Evolutionary conservation across 1,140 invertebrate genomes (phyloP), one percentile per base, ranked within the genome.

Genomic region (Drosophila murphyi): DNA sequence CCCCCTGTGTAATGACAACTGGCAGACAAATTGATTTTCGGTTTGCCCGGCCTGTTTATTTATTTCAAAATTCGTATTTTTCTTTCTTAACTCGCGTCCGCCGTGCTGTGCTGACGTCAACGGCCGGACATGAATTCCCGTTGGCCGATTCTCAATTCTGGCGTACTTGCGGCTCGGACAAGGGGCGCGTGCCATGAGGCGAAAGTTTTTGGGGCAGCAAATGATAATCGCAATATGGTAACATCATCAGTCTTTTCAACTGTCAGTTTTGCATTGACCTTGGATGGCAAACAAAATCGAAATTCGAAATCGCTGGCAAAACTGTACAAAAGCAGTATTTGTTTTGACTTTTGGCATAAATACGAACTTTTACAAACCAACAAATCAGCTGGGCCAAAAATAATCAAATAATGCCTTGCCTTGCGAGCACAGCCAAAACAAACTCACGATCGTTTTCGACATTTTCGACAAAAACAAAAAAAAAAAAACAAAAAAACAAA

Each of bases 41-140:
- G 71, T 43, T 45, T 10, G 47, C 37, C 45, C 39, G 7, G 35
- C 34, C 50, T 37, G 50, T 74, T 74, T 74, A 74, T 74, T 74
- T 74, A 70, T 74, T 69, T 74, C 20, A 56, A 69, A 74, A 74
- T 69, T 74, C 51, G 32, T 61, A 74, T 68, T 73, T 68, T 68
- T 68, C 56, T 61, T 37, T 32, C 63, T 59, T 52, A 55, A 41
- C 61, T 56, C 45, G 52, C 57, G 34, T 43, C 35, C 28, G 45
- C 7, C 54, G 54, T 57, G 41, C 39, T 41, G 3, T 29, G 56
- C 65, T 74, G 72, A 74, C 72, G 72, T 74, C 72, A 74, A 74
- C 43, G 52, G 41, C 28, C 64, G 55, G 57, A 70, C 71, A 32
- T 54, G 10, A 48, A 28, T 34, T 37, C 20, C 10, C 12, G 20